These are phyloP conservation scores for Xenops minutus DNA, from an alignment of 2,797 vertebrate genomes.

Conservation along the genomic window DNA sequence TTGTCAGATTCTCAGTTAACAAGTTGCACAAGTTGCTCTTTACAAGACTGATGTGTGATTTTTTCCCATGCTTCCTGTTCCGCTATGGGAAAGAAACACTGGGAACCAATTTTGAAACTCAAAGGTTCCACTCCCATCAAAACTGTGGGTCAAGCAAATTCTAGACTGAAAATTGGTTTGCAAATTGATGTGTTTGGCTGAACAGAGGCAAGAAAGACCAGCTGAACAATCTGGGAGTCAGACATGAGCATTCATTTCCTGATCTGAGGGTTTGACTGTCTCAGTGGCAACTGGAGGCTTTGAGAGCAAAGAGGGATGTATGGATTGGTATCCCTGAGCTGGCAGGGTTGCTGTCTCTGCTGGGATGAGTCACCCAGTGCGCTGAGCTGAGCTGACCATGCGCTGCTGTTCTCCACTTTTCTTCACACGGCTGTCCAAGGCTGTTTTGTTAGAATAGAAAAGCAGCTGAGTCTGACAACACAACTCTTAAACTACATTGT, in stretches of 20 bases:
- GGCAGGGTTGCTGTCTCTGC: not conserved
- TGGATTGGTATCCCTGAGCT: not conserved
- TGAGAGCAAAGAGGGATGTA: not conserved
- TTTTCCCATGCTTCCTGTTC: not conserved
- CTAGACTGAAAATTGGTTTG: not conserved
- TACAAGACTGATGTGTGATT: not conserved
- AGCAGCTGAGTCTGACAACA: not conserved
- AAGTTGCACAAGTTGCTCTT: not conserved
- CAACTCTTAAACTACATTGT: not conserved
- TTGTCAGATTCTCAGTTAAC: not conserved
- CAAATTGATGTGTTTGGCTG: not conserved
- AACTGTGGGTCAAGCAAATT: not conserved
- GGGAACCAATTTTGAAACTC: not conserved
- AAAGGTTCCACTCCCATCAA: not conserved
- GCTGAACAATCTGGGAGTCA: not conserved
- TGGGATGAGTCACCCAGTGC: rapidly evolving
- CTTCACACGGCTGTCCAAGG: not conserved
- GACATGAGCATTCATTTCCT: not conserved
- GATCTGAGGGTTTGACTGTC: not conserved
- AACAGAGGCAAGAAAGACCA: not conserved
- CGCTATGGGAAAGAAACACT: not conserved
- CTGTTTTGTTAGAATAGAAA: not conserved
- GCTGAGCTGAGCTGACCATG: not conserved
- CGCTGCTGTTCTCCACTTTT: not conserved
- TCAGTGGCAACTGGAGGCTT: not conserved